Evolutionary conservation across 1,140 invertebrate genomes (phyloP).

Genomic region (Saxidomus purpurata): DNA sequence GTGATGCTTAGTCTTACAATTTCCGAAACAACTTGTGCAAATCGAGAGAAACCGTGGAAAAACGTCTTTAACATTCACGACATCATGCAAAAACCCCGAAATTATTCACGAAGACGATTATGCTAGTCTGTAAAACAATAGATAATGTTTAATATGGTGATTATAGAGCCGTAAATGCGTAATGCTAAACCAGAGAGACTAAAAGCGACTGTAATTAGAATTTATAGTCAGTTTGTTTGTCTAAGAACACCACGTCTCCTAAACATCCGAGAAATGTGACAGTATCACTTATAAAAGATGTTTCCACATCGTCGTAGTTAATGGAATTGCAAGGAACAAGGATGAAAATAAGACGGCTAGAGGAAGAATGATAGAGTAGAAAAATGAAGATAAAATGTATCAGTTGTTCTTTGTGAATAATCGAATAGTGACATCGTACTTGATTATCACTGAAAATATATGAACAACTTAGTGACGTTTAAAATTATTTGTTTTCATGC

Average conservation of each 20-base stretch:
- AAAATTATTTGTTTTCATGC: too few species aligned
- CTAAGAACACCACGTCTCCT: background rate
- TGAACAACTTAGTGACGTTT: too few species aligned
- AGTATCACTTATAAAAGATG: conserved; percentile 18
- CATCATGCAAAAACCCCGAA: conserved; percentile 54
- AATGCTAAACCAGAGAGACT: conserved; percentile 40
- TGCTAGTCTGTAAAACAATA: conserved; percentile 52
- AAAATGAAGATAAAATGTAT: background rate
- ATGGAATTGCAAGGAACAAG: background rate
- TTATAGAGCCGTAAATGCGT: conserved; percentile 51
- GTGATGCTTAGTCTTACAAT: conserved; percentile 46
- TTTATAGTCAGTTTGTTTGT: conserved; percentile 49
- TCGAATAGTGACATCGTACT: too few species aligned
- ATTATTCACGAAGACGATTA: conserved; percentile 54
- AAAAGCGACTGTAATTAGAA: conserved; percentile 43
- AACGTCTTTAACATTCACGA: conserved; percentile 57
- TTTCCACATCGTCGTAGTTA: background rate
- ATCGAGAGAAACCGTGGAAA: conserved; percentile 55
- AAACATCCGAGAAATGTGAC: conserved; percentile 9
- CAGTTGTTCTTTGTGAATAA: background rate
- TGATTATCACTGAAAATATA: too few species aligned
- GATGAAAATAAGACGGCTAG: background rate
- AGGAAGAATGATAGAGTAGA: background rate
- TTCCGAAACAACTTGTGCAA: conserved; percentile 64
- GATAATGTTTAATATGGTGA: conserved; percentile 53